A percentile compares a stretch with the other conserved stretches of the same genome.
Conservation (phyloP, 2,113 vertebrate species). For the Sitta europaea region DNA sequence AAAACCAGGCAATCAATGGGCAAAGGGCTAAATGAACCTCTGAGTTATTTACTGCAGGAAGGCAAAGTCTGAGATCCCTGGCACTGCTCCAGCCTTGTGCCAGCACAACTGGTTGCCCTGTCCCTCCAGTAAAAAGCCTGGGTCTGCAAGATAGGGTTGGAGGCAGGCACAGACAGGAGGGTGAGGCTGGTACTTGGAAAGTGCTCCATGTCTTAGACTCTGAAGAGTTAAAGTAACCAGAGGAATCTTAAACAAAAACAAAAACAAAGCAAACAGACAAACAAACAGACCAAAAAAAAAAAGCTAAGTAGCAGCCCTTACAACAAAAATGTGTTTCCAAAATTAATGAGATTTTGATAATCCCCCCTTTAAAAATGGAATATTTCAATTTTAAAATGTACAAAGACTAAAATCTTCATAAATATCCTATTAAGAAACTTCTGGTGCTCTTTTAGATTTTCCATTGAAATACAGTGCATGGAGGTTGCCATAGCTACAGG, state of each 20-base stretch:
- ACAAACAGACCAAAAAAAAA: neutral
- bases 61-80: neutral
- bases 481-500: conserved; percentile 67
- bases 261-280: fast-evolving
- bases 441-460: conserved; percentile 54
- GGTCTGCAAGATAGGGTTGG: neutral
- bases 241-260: neutral
- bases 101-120: neutral
- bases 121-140: neutral
- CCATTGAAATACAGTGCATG: conserved; percentile 53
- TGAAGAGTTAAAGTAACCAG: neutral
- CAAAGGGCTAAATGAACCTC: neutral
- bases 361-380: neutral
- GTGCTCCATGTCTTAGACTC: neutral
- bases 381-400: conserved; percentile 48
- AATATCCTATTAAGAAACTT: conserved; percentile 63
- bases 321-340: neutral
- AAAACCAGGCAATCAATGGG: neutral
- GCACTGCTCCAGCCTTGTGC: neutral
- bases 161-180: neutral
- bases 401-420: conserved; percentile 33
- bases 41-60: neutral
- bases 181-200: neutral
- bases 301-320: neutral
- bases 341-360: conserved; percentile 50